A percentile compares a stretch with the other conserved stretches of the same genome.
These are phyloP conservation scores for Arnoldichthys spilopterus DNA, from an alignment of 2,797 vertebrate species.

Conservation along the genomic window DNA sequence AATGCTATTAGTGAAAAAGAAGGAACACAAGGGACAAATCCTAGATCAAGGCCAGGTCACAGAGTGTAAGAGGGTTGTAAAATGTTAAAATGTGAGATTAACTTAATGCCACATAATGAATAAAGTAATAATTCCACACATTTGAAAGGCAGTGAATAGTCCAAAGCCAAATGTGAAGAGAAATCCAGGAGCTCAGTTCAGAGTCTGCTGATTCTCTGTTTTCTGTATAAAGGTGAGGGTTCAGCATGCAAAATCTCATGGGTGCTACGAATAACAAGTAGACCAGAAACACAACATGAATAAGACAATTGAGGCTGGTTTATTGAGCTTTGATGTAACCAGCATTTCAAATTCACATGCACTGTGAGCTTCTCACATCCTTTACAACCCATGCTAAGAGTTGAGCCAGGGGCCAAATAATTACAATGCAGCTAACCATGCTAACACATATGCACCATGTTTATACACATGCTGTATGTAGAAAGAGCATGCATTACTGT, in stretches of 20 bases:
- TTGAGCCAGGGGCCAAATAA: background rate
- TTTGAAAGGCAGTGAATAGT: conserved; percentile 22
- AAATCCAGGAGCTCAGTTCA: background rate
- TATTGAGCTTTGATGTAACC: conserved; percentile 2
- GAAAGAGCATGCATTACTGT: background rate
- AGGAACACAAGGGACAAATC: conserved; percentile 1
- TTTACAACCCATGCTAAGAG: background rate
- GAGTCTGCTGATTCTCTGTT: background rate
- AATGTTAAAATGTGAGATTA: background rate
- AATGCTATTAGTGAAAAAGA: no score
- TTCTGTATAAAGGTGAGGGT: background rate
- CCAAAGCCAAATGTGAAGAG: background rate
- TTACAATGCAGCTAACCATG: background rate
- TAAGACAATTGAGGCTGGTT: background rate
- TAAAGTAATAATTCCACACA: conserved; percentile 6
- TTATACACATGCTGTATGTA: background rate
- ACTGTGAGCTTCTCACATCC: background rate
- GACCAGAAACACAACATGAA: background rate
- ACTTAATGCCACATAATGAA: background rate
- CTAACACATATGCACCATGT: background rate
- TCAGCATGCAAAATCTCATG: background rate
- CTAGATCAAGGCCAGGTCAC: background rate
- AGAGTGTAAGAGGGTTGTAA: background rate
- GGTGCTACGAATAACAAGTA: background rate
- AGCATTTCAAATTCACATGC: background rate